Percentiles rank a stretch among this genome's conserved stretches.
These are phyloP conservation scores for Murina feae DNA, from an alignment of 2,113 vertebrate species.

Conservation along the genomic window DNA sequence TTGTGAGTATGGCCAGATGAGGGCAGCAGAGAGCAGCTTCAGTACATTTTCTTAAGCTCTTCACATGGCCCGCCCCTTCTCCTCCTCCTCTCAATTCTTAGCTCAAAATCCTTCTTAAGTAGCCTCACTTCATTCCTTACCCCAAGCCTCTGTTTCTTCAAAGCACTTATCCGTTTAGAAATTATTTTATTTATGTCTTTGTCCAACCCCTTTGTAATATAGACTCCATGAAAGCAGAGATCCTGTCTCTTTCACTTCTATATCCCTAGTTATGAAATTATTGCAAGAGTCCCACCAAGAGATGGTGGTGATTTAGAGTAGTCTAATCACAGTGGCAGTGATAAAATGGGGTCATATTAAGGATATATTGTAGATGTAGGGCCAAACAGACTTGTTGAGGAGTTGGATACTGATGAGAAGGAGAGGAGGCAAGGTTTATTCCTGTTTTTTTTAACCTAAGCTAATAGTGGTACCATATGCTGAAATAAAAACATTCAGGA, in stretches of 20 bases:
- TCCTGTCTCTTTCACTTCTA: not conserved
- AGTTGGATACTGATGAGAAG: not conserved
- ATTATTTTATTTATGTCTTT: not conserved
- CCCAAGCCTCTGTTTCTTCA: not conserved
- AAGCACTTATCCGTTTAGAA: not conserved
- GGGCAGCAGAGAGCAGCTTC: constrained; percentile 24
- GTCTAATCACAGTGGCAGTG: not conserved
- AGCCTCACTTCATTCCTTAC: not conserved
- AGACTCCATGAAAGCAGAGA: not conserved
- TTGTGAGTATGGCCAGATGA: not conserved
- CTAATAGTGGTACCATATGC: not conserved
- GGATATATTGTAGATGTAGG: not conserved
- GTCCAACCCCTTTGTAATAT: not conserved
- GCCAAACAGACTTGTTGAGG: not conserved
- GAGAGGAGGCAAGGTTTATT: not conserved
- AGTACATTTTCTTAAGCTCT: not conserved
- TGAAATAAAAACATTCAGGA: not conserved
- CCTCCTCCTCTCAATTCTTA: not conserved
- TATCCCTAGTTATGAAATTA: not conserved
- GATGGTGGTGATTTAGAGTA: not conserved
- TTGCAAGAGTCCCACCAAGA: not conserved
- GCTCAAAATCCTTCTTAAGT: not conserved
- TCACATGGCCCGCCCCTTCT: not conserved
- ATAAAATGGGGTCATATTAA: not conserved
- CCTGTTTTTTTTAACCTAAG: not conserved